Evolutionary conservation across 2,888 invertebrate genomes (phyloP).

Genomic region (Heliconius cydno): DNA sequence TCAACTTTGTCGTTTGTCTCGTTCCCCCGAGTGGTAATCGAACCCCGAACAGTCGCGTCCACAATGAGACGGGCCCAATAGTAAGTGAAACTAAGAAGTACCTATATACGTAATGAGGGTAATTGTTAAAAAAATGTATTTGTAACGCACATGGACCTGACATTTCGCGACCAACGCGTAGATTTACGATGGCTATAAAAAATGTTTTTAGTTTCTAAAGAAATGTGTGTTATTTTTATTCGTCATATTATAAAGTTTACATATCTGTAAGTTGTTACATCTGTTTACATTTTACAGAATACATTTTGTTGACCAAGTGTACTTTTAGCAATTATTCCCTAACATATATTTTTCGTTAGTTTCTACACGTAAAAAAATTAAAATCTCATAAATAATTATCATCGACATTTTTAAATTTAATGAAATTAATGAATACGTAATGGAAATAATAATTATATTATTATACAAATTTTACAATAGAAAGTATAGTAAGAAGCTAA

Average conservation of each 20-base stretch:
- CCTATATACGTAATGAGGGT: neutral
- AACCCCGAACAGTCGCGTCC: too few species aligned
- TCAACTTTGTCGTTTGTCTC: too few species aligned
- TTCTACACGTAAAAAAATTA: too few species aligned
- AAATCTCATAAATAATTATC: neutral
- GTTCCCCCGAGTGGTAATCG: too few species aligned
- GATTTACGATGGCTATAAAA: neutral
- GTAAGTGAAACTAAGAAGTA: neutral
- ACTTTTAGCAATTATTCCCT: too few species aligned
- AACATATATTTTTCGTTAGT: too few species aligned
- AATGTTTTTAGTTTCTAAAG: neutral
- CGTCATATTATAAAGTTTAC: neutral
- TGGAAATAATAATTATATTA: neutral
- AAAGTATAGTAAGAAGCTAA: neutral
- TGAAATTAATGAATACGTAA: neutral
- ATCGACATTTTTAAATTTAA: neutral
- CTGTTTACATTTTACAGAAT: neutral
- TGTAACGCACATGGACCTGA: neutral
- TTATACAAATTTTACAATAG: neutral
- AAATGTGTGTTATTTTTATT: neutral
- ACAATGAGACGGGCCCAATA: too few species aligned
- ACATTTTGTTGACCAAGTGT: too few species aligned
- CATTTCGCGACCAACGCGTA: constrained; percentile 19
- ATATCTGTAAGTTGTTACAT: neutral
- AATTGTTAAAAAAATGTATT: neutral